Evolutionary conservation across 2,113 vertebrate species (phyloP), one percentile per base, ranked within the genome.

Genomic region (Microtus montanus): DNA sequence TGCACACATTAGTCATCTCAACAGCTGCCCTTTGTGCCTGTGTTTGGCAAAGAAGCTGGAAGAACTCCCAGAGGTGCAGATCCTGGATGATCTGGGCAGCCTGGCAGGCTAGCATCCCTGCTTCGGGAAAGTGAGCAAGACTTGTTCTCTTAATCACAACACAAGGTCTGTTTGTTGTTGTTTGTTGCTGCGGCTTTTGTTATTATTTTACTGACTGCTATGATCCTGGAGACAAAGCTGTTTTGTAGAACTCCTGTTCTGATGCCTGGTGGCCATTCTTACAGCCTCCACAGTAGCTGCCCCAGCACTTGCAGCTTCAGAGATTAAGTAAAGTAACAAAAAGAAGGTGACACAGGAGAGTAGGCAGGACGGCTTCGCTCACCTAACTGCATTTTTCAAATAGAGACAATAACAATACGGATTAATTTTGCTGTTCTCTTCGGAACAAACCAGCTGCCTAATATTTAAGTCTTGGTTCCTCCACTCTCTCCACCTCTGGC

Each of bases 241-340:
- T 5, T 4, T 71, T 71, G 96, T 63, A 8, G 86, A 95, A 41
- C 41, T 41, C 41, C 41, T 41, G 58, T 95, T 93, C 93, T 92
- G 93, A 93, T 93, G 96, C 92, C 89, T 83, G 87, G 83, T 96
- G 17, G 94, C 89, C 94, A 95, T 96, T 24, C 0, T 95, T 79
- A 0, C 24, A 91, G 84, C 93, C 95, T 91, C 96, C 96, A 95
- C 97, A 97, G 95, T 96, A 96, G 6, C 78, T 88, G 94, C 54
- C 93, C 71, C 61, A 84, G 93, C 66, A 52, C 91, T 82, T n/a
- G 20, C 12, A 89, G 68, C n/a, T 95, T 93, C 49, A 64, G 93
- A 96, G 95, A 78, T 82, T 89, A 95, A 97, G 89, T 96, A 85
- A 94, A 96, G 94, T 89, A 66, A 91, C 92, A 96, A 96, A 24